Conservation (phyloP, 2,113 vertebrate genomes). For the Genyomyrus donnyi region DNA sequence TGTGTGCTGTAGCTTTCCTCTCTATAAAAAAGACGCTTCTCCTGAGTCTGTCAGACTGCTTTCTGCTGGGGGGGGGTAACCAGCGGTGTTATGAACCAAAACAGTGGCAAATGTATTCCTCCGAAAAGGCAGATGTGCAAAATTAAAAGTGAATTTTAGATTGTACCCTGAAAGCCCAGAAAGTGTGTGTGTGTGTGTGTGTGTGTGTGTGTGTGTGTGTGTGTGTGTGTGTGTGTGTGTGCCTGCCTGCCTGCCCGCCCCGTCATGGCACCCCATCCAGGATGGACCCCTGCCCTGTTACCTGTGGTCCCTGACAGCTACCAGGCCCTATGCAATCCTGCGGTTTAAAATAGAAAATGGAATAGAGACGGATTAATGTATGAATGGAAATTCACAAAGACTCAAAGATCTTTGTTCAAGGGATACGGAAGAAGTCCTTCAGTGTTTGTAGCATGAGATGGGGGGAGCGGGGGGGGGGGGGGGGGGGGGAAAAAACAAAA, state of each 20-base stretch:
- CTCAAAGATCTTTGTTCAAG: neutral
- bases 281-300: neutral
- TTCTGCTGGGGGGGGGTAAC: neutral
- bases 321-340: neutral
- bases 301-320: no score
- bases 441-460: neutral
- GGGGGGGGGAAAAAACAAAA: no score
- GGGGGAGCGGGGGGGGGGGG: no score
- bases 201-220: no score
- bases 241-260: no score
- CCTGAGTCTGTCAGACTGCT: no score
- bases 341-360: neutral
- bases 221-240: no score
- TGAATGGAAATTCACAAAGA: neutral
- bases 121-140: neutral
- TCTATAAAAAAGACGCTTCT: no score
- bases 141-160: neutral
- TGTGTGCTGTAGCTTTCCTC: neutral
- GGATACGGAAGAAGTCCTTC: neutral
- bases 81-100: neutral
- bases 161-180: neutral
- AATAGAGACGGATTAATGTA: neutral
- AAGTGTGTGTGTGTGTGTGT: no score
- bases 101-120: neutral
- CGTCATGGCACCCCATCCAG: no score